These are phyloP conservation scores for Naso thynnoides DNA, from an alignment of 2,797 vertebrate genomes.

Conservation along the genomic window DNA sequence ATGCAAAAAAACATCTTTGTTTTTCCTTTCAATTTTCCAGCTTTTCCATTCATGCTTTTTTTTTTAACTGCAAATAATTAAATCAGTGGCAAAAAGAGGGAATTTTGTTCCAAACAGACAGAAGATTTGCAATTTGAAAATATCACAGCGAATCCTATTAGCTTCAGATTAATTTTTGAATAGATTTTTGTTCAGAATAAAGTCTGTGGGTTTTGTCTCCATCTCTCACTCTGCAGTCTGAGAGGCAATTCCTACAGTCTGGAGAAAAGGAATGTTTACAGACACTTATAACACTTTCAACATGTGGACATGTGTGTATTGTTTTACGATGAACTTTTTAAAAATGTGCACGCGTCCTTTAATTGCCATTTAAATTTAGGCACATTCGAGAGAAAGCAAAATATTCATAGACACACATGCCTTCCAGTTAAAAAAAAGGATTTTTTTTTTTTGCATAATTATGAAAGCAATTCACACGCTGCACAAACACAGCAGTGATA, in stretches of 20 bases:
- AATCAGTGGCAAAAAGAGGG: neutral
- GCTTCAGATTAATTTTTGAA: neutral
- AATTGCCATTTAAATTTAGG: neutral
- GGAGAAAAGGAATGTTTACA: neutral
- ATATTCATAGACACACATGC: neutral
- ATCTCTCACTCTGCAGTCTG: no score
- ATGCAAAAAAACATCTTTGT: neutral
- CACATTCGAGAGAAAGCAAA: neutral
- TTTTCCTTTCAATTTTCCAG: neutral
- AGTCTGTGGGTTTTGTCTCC: no score
- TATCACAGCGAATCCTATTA: neutral
- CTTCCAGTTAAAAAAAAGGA: neutral
- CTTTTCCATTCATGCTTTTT: neutral
- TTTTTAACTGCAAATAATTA: neutral
- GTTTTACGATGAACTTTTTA: neutral
- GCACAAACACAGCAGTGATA: neutral
- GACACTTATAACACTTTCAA: neutral
- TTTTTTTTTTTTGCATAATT: neutral
- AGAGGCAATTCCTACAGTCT: neutral
- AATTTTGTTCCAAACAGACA: neutral
- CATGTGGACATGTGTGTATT: neutral
- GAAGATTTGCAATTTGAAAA: no score
- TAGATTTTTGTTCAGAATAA: no score
- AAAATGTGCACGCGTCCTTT: neutral
- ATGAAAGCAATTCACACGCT: neutral